Evolutionary conservation across 1,140 invertebrate genomes (phyloP), one percentile per base, ranked within the genome.

Genomic region (Ditylenchus dipsaci): DNA sequence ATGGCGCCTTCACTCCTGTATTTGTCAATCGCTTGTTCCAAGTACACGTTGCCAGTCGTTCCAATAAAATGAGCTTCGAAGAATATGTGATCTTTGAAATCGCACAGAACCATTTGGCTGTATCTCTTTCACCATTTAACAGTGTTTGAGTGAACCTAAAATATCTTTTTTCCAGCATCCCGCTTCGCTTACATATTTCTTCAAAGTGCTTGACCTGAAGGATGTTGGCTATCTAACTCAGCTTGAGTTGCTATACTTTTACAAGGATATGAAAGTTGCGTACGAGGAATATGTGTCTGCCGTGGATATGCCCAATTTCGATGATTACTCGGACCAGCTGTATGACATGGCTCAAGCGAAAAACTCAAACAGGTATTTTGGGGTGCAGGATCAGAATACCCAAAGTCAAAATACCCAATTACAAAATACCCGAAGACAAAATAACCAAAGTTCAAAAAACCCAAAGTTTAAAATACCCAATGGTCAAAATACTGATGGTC

Each of bases 1-100:
- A 71, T 43, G 58, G 70, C 19, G 42, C 69, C 19, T 63, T 49
- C 23, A 71, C 69, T 29, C 43, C 60, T 19, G 47, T 49, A 26
- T 71, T 73, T 58, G 67, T 71, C 17, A 69, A 71, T 17, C 45
- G 69, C 15, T 49, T 72, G 38, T 71, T 63, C 27, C 71, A 71
- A 59, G 29, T 58, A 1, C 69, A 71, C 30, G 69, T 71, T n/a
- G 29, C 45, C n/a, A 73, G 47, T 42, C 27, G 69, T 26, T 57
- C 57, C 9, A 30, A 33, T n/a, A 19, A 47, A 21, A 71, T 71
- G 69, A 71, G 59, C 49, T 71, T 53, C 60, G 69, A 71, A 26
- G 69, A 71, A 17, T 71, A 63, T 42, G 70, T 71, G 8, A 42
- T 53, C 8, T 71, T 71, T 26, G 57, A 63, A 57, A 71, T 71